These are phyloP conservation scores for Arizona elegans DNA, from an alignment of 2,113 vertebrate genomes.

Conservation along the genomic window DNA sequence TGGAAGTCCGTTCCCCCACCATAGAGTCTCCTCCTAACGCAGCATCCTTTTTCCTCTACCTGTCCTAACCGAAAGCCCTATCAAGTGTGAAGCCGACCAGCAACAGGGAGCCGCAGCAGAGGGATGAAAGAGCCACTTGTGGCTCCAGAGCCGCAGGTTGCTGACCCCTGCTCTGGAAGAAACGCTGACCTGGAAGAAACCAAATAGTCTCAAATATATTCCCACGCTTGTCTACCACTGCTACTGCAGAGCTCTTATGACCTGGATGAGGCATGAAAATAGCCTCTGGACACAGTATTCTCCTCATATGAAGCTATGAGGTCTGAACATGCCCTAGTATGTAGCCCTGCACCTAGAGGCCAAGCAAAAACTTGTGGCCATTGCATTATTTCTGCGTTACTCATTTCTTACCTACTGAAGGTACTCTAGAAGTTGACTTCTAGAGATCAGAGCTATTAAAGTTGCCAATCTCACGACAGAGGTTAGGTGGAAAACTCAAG, in stretches of 20 bases:
- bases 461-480: background rate
- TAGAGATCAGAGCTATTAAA: background rate
- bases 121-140: too few species aligned
- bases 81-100: too few species aligned
- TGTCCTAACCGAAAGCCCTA: too few species aligned
- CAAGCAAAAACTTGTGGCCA: background rate
- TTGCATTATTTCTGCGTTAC: background rate
- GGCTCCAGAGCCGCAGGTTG: too few species aligned
- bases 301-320: background rate
- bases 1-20: too few species aligned
- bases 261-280: background rate
- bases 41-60: too few species aligned
- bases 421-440: background rate
- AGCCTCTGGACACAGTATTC: background rate
- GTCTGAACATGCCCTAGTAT: too few species aligned
- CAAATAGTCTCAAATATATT: background rate
- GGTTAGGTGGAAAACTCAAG: background rate
- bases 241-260: background rate
- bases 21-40: too few species aligned
- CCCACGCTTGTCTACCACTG: background rate
- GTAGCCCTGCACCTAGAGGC: background rate
- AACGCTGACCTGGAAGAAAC: background rate
- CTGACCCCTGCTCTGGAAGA: background rate
- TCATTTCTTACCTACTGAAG: background rate
- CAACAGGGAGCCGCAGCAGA: too few species aligned